These are phyloP conservation scores for Lobophora halterata DNA, from an alignment of 2,888 invertebrate species.

Conservation along the genomic window DNA sequence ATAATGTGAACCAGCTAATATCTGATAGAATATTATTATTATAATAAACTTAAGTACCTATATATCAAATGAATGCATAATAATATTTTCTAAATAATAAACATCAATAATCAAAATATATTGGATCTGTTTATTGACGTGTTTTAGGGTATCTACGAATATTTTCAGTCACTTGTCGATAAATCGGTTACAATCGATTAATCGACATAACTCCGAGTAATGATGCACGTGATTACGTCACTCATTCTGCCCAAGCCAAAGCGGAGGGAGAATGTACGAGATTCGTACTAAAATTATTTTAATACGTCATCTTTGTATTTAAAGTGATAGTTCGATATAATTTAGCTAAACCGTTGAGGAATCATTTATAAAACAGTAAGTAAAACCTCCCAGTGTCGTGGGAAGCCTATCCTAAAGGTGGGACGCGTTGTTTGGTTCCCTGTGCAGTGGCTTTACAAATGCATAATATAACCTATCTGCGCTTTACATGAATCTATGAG, in stretches of 20 bases:
- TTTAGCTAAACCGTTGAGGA: conserved; percentile 45
- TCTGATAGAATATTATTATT: too few species aligned
- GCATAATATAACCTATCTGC: conserved; percentile 77
- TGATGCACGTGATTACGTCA: conserved; percentile 50
- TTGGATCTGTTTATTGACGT: too few species aligned
- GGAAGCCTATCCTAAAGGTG: conserved; percentile 42
- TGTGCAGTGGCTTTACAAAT: conserved; percentile 73
- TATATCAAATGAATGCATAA: too few species aligned
- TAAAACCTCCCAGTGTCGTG: conserved; percentile 42
- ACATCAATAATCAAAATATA: too few species aligned
- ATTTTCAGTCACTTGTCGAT: too few species aligned
- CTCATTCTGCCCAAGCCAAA: conserved; percentile 63
- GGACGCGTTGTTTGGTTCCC: conserved; percentile 68
- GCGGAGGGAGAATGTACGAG: conserved; percentile 65
- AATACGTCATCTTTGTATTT: conserved; percentile 72
- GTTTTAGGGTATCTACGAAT: too few species aligned
- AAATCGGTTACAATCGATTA: conserved; percentile 12
- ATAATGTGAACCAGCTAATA: too few species aligned
- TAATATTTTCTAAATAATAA: too few species aligned
- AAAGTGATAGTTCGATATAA: conserved; percentile 53
- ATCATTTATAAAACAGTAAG: conserved; percentile 62
- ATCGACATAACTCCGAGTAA: neutral
- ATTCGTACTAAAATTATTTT: conserved; percentile 65
- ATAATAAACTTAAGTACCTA: too few species aligned
- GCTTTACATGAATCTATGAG: conserved; percentile 69